Percentiles rank a stretch among this genome's conserved stretches.
phyloP scores from a whole-genome alignment of 92 coral and sea anemone species.

The Epizoanthus rinbou region DNA sequence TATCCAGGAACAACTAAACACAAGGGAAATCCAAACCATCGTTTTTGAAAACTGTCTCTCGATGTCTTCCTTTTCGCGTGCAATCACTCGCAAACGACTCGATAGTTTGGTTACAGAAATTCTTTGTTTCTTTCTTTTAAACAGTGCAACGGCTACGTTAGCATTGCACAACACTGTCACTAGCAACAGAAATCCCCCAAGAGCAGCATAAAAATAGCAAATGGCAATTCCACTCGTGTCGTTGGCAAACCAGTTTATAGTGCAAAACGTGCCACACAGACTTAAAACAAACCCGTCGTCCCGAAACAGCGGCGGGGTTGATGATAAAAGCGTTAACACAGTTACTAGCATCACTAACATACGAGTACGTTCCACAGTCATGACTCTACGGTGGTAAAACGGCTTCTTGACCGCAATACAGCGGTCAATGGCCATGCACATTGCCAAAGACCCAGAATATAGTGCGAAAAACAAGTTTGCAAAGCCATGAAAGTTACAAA shows the following conservation, averaged over 20 bases:
- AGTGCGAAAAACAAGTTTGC: conserved; percentile 5
- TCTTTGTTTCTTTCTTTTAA: conserved; percentile 17
- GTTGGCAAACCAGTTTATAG: conserved; percentile 22
- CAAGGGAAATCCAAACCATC: conserved; percentile 14
- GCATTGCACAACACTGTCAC: conserved; percentile 6
- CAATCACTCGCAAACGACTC: conserved; percentile 4
- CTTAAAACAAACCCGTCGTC: conserved; percentile 19
- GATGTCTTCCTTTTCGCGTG: conserved; percentile 28
- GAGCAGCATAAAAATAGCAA: conserved; percentile 13
- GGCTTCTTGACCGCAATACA: conserved; percentile 20
- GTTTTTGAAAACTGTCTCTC: conserved; percentile 34
- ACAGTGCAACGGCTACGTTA: neutral
- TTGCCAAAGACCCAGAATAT: conserved; percentile 19
- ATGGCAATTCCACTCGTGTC: conserved; percentile 2
- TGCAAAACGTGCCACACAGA: conserved; percentile 27
- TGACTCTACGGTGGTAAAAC: conserved; percentile 31
- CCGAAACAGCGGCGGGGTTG: conserved; percentile 11
- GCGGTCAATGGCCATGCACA: conserved; percentile 39
- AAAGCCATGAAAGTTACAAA: conserved; percentile 30
- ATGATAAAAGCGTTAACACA: neutral
- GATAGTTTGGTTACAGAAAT: conserved; percentile 12
- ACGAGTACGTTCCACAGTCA: conserved; percentile 23
- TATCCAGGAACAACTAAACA: conserved; percentile 3
- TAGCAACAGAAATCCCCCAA: conserved; percentile 10
- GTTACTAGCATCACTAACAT: neutral